Base-by-base conservation (phyloP, 1,140 invertebrate species). In the Lepidurus arcticus region DNA sequence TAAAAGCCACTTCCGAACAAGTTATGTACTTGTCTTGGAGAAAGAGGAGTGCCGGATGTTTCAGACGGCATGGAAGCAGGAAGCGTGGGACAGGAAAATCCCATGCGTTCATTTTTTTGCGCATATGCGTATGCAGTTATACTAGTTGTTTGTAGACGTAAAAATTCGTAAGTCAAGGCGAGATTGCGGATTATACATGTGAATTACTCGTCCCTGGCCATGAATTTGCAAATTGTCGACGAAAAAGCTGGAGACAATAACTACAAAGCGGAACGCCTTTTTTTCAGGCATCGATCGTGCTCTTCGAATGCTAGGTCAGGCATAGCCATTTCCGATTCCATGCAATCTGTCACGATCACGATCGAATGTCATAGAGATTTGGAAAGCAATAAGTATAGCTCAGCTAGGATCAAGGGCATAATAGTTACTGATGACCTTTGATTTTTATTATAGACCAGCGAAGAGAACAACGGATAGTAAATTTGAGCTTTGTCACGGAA, bases 291-390 rank as follows among this genome's bases (percentile, higher is more conserved):
- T 13, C 21, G 8, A n/a, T 65, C 53, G 21, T 65, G 53, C 53
- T 65, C 21, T 47, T 65, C 53, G 53, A 65, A 65, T 65, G 53
- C 53, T 21, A 65, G 53, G 53, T 65, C 53, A 65, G 53, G 53
- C 53, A 21, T 65, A 65, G 53, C 53, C 21, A 65, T 65, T 65
- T 65, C 53, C 53, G 53, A 65, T 65, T 21, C 21, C 53, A 21
- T 65, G 53, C 53, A 21, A 65, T 65, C 21, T 65, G 53, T 21
- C 53, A 21, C 53, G 53, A 21, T 65, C 53, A 65, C 53, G 53
- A 65, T 65, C 8, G 53, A 65, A 65, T 21, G 53, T 65, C 53
- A 65, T 13, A 65, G 16, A 16, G 13, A 65, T 65, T 13, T 16
- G 21, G 45, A 9, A 47, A 47, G 2, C 53, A 65, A 65, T 65